A percentile compares a stretch with the other conserved stretches of the same genome.
Evolutionary conservation across 2,888 invertebrate species (phyloP).

Genomic region (Heliconius cydno): DNA sequence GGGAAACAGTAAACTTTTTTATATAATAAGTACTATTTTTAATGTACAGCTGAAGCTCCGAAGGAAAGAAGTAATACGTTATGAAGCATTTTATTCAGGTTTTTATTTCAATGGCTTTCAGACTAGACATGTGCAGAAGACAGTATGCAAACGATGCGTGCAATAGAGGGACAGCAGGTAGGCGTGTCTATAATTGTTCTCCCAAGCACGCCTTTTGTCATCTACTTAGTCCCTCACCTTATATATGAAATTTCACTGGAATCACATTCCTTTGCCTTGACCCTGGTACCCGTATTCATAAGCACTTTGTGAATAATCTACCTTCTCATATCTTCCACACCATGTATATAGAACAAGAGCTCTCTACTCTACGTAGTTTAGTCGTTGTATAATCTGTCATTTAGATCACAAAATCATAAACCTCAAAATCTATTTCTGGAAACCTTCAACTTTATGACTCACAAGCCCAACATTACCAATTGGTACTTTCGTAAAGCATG

Average conservation of each 20-base stretch:
- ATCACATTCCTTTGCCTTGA: constrained; percentile 56
- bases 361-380: constrained; percentile 50
- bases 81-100: constrained; percentile 66
- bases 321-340: constrained; percentile 55
- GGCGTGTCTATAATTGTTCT: constrained; percentile 75
- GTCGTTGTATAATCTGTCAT: constrained; percentile 42
- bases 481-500: constrained; percentile 46
- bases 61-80: constrained; percentile 44
- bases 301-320: constrained; percentile 82
- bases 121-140: constrained; percentile 99
- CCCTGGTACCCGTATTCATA: constrained; percentile 67
- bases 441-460: constrained; percentile 44
- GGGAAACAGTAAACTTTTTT: constrained; percentile 26
- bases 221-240: constrained; percentile 68
- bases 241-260: constrained; percentile 66
- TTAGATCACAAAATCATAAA: constrained; percentile 41
- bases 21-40: constrained; percentile 25
- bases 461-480: constrained; percentile 39
- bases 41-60: constrained; percentile 13
- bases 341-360: constrained; percentile 52
- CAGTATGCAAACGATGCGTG: constrained; percentile 96
- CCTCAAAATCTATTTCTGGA: constrained; percentile 32
- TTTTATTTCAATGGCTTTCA: constrained; percentile 88
- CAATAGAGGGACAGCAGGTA: constrained; percentile 99
- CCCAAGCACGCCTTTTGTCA: constrained; percentile 76